Evolutionary conservation across 2,888 invertebrate genomes (phyloP).

Genomic region (Glyphotaelius pellucidus): DNA sequence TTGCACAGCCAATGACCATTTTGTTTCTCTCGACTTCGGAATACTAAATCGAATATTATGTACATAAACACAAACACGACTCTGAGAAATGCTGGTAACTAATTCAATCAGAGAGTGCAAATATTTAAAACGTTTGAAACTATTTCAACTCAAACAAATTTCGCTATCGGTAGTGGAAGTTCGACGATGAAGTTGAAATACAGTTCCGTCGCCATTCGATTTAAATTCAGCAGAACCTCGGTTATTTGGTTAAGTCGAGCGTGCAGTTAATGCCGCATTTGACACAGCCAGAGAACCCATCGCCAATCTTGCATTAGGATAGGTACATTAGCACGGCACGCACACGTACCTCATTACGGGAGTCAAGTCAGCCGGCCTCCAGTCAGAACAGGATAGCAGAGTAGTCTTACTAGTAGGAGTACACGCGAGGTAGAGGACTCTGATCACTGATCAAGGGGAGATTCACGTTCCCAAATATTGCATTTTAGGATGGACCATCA

Average conservation of each 20-base stretch:
- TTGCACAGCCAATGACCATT: not conserved
- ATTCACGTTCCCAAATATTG: no score
- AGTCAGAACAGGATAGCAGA: no score
- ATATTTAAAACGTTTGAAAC: not conserved
- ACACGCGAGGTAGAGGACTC: no score
- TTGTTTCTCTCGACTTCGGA: not conserved
- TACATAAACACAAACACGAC: not conserved
- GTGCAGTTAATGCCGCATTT: not conserved
- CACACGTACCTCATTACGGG: not conserved
- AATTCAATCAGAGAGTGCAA: not conserved
- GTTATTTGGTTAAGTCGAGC: not conserved
- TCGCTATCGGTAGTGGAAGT: not conserved
- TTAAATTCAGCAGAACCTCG: not conserved
- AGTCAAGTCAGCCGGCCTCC: not conserved
- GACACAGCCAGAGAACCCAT: not conserved
- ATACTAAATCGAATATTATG: not conserved
- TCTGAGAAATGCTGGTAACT: not conserved
- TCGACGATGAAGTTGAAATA: not conserved
- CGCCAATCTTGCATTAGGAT: not conserved
- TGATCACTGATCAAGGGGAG: no score
- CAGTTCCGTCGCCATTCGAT: not conserved
- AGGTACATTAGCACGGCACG: not conserved
- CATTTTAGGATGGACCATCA: no score
- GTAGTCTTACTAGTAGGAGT: no score
- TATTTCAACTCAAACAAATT: not conserved